A percentile compares a stretch with the other conserved stretches of the same genome.
Evolutionary conservation across 2,113 vertebrate species (phyloP).

Genomic region (Sprattus sprattus): DNA sequence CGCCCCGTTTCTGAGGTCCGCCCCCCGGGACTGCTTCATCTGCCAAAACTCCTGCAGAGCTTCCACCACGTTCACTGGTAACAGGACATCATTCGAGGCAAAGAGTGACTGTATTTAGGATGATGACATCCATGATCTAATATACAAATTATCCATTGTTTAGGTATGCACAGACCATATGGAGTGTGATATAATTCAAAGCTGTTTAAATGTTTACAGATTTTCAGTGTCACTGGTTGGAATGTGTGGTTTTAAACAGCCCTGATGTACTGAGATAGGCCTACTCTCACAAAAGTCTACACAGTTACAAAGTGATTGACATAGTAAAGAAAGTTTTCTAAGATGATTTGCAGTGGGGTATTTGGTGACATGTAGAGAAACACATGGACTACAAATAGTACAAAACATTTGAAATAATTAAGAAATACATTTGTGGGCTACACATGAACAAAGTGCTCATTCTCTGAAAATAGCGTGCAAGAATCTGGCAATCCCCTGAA

Average conservation of each 20-base stretch:
- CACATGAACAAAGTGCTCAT: not conserved
- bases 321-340: not conserved
- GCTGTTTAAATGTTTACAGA: not conserved
- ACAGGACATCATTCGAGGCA: not conserved
- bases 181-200: constrained; percentile 4
- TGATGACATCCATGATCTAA: not conserved
- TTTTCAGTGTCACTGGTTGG: not conserved
- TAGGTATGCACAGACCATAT: not conserved
- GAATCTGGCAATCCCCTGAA: not conserved
- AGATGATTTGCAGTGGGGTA: not conserved
- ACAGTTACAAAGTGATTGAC: not conserved
- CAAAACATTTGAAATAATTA: not conserved
- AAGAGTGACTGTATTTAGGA: not conserved
- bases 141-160: not conserved
- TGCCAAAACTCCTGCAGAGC: constrained; percentile 99
- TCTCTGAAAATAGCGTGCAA: not conserved
- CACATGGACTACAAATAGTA: not conserved
- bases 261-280: not conserved
- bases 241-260: not conserved
- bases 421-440: not conserved
- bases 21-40: constrained; percentile 95
- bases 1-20: constrained; percentile 92
- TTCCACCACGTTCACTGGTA: constrained; percentile 93
- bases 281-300: not conserved
- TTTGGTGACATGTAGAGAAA: not conserved